These are phyloP conservation scores for Lasiommata megera DNA, from an alignment of 2,888 invertebrate genomes.

Conservation along the genomic window DNA sequence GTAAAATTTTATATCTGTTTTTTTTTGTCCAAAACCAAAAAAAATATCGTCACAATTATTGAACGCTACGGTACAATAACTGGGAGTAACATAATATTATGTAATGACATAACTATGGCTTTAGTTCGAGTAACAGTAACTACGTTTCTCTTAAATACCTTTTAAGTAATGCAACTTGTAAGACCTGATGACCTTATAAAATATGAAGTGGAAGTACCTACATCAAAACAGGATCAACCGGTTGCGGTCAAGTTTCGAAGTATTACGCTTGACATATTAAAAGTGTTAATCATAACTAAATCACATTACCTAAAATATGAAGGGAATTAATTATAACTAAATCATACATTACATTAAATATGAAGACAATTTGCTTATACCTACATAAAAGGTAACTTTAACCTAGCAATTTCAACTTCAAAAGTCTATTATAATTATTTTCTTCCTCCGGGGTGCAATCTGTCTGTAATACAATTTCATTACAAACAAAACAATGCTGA, in stretches of 20 bases:
- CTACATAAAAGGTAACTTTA: too few species aligned
- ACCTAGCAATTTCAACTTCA: too few species aligned
- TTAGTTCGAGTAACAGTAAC: background rate
- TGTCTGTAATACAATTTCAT: constrained; percentile 8
- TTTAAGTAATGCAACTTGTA: background rate
- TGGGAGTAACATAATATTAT: background rate
- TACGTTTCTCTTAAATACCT: constrained; percentile 3
- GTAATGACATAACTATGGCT: background rate
- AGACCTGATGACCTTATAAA: constrained; percentile 5
- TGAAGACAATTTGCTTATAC: too few species aligned
- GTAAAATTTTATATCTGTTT: too few species aligned
- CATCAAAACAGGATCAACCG: constrained; percentile 1
- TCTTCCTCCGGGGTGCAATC: constrained; percentile 3
- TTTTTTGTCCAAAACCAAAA: too few species aligned
- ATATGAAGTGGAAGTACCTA: background rate
- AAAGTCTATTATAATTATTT: background rate
- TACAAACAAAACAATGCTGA: constrained; percentile 19
- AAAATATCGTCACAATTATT: background rate
- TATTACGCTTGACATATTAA: background rate
- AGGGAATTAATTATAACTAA: background rate
- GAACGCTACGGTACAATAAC: background rate
- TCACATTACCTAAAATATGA: background rate
- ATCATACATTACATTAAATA: background rate
- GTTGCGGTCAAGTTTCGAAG: background rate
- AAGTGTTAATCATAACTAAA: background rate